Evolutionary conservation across 2,113 vertebrate species (phyloP), one percentile per base, ranked within the genome.

Genomic region (Cyprinus carpio): DNA sequence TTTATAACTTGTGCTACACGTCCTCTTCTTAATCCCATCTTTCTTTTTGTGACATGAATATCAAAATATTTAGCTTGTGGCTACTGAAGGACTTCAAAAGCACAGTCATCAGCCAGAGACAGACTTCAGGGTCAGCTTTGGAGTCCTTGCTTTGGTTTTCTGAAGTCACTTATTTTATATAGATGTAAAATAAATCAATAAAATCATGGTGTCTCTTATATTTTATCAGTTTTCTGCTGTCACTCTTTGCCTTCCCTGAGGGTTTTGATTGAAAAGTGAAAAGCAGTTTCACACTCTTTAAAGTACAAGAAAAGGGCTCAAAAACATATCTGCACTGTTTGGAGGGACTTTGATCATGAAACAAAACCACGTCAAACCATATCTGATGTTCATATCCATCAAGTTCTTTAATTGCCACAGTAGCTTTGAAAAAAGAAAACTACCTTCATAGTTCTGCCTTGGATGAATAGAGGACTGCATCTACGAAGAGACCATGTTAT

Each of bases 231-330:
- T 67, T 64, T 69, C 49, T 46, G 79, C 69, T 84, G 56, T 72
- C 76, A 40, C 29, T 37, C 65, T 75, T 49, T 29, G 15, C 79
- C 15, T 64, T 31, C 79, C 37, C 60, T 20, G 23, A 46, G 65
- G 74, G 75, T 9, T 84, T 75, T 31, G 46, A 43, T 13, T 56
- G 43, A 71, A 69, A 40, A 74, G 31, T 81, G 83, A 78, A 69
- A 83, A 82, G 78, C 31, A 23, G 67, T 58, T 67, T 87, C 69
- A 46, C n/a, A n/a, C 58, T 60, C 58, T 74, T 81, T 84, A 84
- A 34, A 16, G 58, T 46, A 13, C 34, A 37, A 72, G 16, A 75
- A 71, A 43, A 37, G 8, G 15, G 54, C 15, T 37, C 18, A 7
- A n/a, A 29, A 69, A n/a, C 34, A 20, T 51, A 77, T 46, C 25